Percentiles rank a stretch among this genome's conserved stretches.
These are phyloP conservation scores for Nemapogon koenigi DNA, from an alignment of 2,888 invertebrate species.

Conservation along the genomic window DNA sequence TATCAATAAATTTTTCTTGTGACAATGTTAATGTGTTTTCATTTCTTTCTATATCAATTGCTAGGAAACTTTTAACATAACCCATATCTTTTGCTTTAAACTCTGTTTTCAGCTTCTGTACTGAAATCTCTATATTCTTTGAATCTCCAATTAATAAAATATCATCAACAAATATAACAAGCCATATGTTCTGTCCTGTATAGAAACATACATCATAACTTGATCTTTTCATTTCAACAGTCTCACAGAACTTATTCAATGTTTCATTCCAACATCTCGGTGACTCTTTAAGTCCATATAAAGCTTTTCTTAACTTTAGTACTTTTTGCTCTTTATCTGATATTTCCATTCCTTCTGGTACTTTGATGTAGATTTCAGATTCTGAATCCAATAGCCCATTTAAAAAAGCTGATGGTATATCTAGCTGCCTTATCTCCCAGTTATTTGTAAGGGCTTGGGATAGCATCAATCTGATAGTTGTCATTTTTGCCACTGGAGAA, in stretches of 20 bases:
- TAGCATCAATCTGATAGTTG: slow-evolving; percentile 11
- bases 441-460: slow-evolving; percentile 10
- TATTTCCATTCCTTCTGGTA: slow-evolving; percentile 10
- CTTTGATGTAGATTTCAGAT: slow-evolving; percentile 15
- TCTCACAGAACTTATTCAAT: slow-evolving; percentile 7
- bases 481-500: slow-evolving; percentile 14
- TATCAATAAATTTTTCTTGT: neutral
- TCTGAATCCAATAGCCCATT: slow-evolving; percentile 11
- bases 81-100: neutral
- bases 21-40: neutral
- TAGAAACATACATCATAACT: slow-evolving; percentile 1
- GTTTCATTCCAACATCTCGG: slow-evolving; percentile 14
- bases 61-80: neutral
- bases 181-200: neutral
- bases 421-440: slow-evolving; percentile 12
- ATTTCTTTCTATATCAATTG: neutral
- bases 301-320: slow-evolving; percentile 11
- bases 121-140: no score
- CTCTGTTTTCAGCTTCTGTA: no score
- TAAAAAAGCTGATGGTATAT: slow-evolving; percentile 16
- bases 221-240: no score
- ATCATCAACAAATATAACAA: neutral
- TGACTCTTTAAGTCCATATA: slow-evolving; percentile 13
- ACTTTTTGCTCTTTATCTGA: slow-evolving; percentile 10
- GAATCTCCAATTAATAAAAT: neutral